These are phyloP conservation scores for Lycia hirtaria DNA, from an alignment of 2,888 invertebrate genomes.

Conservation along the genomic window DNA sequence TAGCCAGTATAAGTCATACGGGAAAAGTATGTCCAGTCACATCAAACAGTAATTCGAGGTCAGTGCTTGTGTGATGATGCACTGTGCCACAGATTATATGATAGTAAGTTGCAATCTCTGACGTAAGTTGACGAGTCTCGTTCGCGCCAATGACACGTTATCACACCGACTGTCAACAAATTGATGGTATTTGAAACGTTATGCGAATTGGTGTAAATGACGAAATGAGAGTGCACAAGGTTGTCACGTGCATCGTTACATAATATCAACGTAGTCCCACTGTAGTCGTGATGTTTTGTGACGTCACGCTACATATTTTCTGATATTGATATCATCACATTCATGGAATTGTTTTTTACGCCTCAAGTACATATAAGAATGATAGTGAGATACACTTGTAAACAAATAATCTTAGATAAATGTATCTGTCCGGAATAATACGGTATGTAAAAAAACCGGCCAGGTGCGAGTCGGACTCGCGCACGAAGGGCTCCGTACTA, in stretches of 20 bases:
- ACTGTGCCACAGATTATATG: conserved; percentile 22
- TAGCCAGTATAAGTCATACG: no score
- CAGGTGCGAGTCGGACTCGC: no score
- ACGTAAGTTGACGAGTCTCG: conserved; percentile 35
- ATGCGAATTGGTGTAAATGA: conserved; percentile 24
- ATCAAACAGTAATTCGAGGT: no score
- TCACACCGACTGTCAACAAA: conserved; percentile 17
- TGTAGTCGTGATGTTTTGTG: conserved; percentile 8
- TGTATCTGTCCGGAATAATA: no score
- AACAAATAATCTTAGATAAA: no score
- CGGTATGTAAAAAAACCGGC: no score
- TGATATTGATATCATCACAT: background rate
- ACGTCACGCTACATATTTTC: background rate
- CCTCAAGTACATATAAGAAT: no score
- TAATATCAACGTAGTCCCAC: conserved; percentile 17
- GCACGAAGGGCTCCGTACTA: no score
- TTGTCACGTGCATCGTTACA: conserved; percentile 18
- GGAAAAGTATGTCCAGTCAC: no score
- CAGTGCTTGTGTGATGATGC: background rate
- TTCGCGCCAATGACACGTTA: conserved; percentile 34
- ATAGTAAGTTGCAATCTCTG: no score
- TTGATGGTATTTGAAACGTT: conserved; percentile 19
- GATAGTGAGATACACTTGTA: no score
- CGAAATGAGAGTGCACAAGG: conserved; percentile 4
- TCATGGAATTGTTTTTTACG: background rate